These are phyloP conservation scores for Podarcis lilfordi DNA, from an alignment of 2,797 vertebrate genomes.

Conservation along the genomic window DNA sequence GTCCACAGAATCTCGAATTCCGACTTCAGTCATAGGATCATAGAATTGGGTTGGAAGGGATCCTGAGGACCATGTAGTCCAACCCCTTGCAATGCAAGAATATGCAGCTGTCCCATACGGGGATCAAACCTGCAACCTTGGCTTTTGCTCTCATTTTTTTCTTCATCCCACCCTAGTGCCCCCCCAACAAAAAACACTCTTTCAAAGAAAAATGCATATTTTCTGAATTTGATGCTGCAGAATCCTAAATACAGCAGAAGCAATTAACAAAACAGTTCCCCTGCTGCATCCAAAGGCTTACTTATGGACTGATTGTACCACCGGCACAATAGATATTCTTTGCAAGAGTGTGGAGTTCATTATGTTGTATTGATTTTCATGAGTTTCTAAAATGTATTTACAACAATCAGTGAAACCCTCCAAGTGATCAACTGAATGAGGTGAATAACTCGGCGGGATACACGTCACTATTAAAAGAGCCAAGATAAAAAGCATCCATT, in stretches of 20 bases:
- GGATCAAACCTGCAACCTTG: no score
- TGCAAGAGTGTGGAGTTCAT: not conserved
- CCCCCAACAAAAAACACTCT: no score
- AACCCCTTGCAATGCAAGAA: no score
- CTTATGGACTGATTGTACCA: not conserved
- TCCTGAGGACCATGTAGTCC: no score
- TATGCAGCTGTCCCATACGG: no score
- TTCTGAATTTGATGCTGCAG: not conserved
- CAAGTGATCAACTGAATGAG: not conserved
- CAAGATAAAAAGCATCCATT: slow-evolving; percentile 15
- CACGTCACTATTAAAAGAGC: slow-evolving; percentile 21
- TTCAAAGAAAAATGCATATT: not conserved
- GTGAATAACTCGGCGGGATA: not conserved
- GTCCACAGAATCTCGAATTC: not conserved
- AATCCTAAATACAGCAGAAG: not conserved
- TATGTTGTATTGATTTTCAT: not conserved
- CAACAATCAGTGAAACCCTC: slow-evolving; percentile 8
- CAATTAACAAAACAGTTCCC: not conserved
- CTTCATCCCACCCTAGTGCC: no score
- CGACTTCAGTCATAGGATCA: not conserved
- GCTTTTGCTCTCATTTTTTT: not conserved
- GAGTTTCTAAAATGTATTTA: slow-evolving; percentile 25
- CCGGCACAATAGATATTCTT: not conserved
- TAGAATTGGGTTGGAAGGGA: no score
- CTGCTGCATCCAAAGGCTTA: not conserved